Evolutionary conservation across 1,140 invertebrate species (phyloP).

Genomic region (Luehdorfia chinensis): DNA sequence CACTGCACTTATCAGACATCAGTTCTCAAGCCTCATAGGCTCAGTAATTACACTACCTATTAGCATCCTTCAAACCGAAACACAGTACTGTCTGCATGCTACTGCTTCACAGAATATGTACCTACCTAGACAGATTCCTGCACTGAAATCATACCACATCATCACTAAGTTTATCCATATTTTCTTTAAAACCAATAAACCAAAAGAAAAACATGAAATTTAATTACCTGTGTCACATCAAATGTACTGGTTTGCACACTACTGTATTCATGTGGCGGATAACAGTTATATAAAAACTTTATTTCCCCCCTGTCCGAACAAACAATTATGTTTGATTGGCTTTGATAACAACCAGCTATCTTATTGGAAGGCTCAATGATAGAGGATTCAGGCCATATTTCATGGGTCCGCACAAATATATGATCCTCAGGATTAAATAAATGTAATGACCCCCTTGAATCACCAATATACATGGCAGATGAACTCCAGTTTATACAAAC

Average conservation of each 20-base stretch:
- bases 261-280: constrained; percentile 53
- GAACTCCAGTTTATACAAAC: constrained; percentile 60
- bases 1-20: no score
- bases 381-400: constrained; percentile 50
- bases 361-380: constrained; percentile 50
- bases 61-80: no score
- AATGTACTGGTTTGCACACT: constrained; percentile 48
- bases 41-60: no score
- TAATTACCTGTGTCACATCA: constrained; percentile 58
- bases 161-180: no score
- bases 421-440: constrained; percentile 53
- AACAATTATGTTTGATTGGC: constrained; percentile 47
- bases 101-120: no score
- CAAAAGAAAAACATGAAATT: no score
- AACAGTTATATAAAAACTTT: constrained; percentile 62
- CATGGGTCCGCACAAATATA: constrained; percentile 41
- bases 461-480: constrained; percentile 57
- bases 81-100: no score
- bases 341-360: constrained; percentile 54
- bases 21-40: no score
- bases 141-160: no score
- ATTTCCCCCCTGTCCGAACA: constrained; percentile 60
- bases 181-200: no score
- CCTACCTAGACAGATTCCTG: no score
- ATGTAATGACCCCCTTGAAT: constrained; percentile 58